A percentile compares a stretch with the other conserved stretches of the same genome.
Conservation (phyloP, 2,888 invertebrate species). For the Brachylomia viminalis region DNA sequence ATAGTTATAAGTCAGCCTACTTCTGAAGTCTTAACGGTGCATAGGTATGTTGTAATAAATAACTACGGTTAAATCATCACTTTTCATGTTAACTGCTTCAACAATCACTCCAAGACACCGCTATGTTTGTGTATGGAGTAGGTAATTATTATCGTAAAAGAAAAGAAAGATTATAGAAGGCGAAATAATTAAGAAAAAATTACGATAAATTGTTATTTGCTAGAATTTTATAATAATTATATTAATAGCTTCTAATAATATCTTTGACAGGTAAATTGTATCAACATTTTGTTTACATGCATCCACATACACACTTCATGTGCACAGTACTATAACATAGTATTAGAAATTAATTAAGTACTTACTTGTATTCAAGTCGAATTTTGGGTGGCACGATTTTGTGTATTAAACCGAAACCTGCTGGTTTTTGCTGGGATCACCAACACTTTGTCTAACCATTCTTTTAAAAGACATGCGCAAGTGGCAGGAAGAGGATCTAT, state of each 20-base stretch:
- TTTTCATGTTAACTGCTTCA: conserved; percentile 30
- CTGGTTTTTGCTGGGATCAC: neutral
- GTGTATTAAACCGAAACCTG: too few species aligned
- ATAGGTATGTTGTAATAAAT: conserved; percentile 35
- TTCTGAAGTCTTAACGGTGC: conserved; percentile 25
- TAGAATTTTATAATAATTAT: too few species aligned
- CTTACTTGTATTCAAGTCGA: neutral
- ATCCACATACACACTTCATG: too few species aligned
- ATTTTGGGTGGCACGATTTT: neutral
- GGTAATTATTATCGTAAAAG: conserved; percentile 11
- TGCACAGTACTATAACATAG: too few species aligned
- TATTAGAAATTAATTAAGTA: too few species aligned
- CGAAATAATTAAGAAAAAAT: neutral
- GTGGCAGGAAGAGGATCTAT: conserved; percentile 34
- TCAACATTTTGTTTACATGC: too few species aligned
- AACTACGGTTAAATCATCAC: conserved; percentile 34
- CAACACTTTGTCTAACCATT: neutral
- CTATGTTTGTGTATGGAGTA: conserved; percentile 26
- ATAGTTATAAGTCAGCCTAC: neutral
- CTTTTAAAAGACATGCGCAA: neutral
- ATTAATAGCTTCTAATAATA: too few species aligned
- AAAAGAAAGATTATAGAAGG: neutral
- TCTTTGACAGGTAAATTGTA: too few species aligned
- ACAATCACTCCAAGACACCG: conserved; percentile 33
- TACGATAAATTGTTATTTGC: conserved; percentile 1